Evolutionary conservation across 2,888 invertebrate species (phyloP).

Genomic region (Margaritifera margaritifera): DNA sequence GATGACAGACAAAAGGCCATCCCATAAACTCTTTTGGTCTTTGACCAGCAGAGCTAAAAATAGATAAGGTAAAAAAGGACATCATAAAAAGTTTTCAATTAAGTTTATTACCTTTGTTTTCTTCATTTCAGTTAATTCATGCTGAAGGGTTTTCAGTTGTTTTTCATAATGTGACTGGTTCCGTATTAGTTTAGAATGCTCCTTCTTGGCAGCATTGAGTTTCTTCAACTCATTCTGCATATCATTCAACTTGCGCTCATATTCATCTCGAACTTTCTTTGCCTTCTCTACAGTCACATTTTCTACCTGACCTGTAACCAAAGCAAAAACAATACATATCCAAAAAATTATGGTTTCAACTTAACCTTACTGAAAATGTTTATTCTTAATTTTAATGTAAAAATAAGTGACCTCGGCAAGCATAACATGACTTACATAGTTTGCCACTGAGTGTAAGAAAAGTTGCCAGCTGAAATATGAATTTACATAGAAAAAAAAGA

Average conservation of each 20-base stretch:
- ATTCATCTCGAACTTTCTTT: conserved; percentile 85
- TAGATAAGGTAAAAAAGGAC: neutral
- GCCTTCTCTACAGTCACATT: conserved; percentile 52
- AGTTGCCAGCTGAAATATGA: no score
- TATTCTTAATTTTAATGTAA: no score
- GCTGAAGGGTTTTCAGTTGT: conserved; percentile 81
- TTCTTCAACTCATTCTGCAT: conserved; percentile 91
- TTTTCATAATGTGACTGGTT: conserved; percentile 86
- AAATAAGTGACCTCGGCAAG: no score
- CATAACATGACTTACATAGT: no score
- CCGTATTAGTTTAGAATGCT: conserved; percentile 87
- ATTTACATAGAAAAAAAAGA: no score
- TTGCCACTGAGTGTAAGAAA: no score
- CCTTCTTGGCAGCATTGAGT: conserved; percentile 88
- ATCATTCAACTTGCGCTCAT: conserved; percentile 86
- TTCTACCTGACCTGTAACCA: conserved; percentile 51
- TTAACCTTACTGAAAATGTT: no score
- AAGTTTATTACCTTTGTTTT: conserved; percentile 82
- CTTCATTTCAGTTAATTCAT: conserved; percentile 87
- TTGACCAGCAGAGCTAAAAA: neutral
- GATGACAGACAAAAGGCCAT: no score
- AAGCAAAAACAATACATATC: neutral
- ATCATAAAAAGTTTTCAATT: neutral
- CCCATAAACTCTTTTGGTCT: neutral
- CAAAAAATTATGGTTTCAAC: no score